phyloP scores from a whole-genome alignment of 2,888 invertebrate species.

The Vandiemenella viatica region DNA sequence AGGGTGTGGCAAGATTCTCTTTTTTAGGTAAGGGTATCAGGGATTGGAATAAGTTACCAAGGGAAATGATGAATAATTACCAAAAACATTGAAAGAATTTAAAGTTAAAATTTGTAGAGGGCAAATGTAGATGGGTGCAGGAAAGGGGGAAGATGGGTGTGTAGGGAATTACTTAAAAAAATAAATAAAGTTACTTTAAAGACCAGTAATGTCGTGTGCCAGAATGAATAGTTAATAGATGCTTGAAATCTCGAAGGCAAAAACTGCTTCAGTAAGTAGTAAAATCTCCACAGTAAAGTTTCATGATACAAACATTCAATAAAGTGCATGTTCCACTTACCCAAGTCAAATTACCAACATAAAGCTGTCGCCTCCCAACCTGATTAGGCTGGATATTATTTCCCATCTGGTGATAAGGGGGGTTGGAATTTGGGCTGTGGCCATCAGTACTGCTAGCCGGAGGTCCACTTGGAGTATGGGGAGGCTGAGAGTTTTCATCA shows the following conservation, averaged over 20 bases:
- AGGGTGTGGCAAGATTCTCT: no score
- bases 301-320: no score
- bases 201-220: background rate
- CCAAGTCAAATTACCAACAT: constrained; percentile 98
- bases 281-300: no score
- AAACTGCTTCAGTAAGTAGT: no score
- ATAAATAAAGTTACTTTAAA: background rate
- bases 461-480: constrained; percentile 33
- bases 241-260: background rate
- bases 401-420: constrained; percentile 50
- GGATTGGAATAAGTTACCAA: no score
- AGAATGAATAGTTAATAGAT: background rate
- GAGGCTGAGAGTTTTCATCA: constrained; percentile 43
- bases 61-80: no score
- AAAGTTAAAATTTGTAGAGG: no score
- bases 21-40: no score
- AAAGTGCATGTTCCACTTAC: constrained; percentile 39
- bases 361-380: constrained; percentile 69
- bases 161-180: no score
- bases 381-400: constrained; percentile 53
- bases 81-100: no score
- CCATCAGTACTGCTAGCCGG: constrained; percentile 20
- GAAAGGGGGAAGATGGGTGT: no score
- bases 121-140: no score
- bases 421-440: constrained; percentile 43